Conservation (phyloP, 53 echinoderm and acorn worm genomes). For the Holothuria leucospilota region DNA sequence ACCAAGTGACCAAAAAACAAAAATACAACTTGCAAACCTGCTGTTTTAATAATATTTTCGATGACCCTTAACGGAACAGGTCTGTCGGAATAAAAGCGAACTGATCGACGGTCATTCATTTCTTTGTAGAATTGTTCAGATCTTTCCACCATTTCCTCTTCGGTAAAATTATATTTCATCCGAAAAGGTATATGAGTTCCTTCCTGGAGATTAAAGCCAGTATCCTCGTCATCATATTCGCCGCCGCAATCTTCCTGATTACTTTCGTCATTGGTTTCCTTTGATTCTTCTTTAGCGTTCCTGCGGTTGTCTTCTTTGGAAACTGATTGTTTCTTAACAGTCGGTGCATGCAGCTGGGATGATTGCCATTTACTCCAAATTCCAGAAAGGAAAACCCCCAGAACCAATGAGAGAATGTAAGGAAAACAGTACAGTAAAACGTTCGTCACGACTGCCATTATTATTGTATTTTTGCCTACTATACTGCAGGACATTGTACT, state of each 20-base stretch:
- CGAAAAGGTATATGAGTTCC: conserved; percentile 72
- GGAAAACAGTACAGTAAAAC: background rate
- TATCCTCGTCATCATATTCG: conserved; percentile 18
- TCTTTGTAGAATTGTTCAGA: conserved; percentile 74
- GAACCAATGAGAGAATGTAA: conserved; percentile 32
- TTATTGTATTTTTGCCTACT: too few species aligned
- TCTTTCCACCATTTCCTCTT: conserved; percentile 70
- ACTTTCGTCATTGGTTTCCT: conserved; percentile 38
- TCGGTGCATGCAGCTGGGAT: too few species aligned
- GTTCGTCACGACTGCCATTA: conserved; percentile 5
- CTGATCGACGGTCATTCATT: conserved; percentile 86
- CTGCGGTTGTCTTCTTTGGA: background rate
- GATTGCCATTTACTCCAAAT: background rate
- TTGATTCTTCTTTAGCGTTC: background rate
- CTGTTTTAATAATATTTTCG: conserved; percentile 79
- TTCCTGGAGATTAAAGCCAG: conserved; percentile 23
- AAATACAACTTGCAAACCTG: conserved; percentile 58
- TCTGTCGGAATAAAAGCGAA: conserved; percentile 69
- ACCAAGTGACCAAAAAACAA: too few species aligned
- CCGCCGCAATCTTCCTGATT: conserved; percentile 29
- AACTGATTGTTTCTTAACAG: too few species aligned
- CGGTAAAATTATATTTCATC: conserved; percentile 24
- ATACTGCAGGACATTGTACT: too few species aligned
- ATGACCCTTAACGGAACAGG: conserved; percentile 70
- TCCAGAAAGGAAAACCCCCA: conserved; percentile 46